Evolutionary conservation across 2,797 vertebrate species (phyloP).

Genomic region (Notolepis coatsorum): DNA sequence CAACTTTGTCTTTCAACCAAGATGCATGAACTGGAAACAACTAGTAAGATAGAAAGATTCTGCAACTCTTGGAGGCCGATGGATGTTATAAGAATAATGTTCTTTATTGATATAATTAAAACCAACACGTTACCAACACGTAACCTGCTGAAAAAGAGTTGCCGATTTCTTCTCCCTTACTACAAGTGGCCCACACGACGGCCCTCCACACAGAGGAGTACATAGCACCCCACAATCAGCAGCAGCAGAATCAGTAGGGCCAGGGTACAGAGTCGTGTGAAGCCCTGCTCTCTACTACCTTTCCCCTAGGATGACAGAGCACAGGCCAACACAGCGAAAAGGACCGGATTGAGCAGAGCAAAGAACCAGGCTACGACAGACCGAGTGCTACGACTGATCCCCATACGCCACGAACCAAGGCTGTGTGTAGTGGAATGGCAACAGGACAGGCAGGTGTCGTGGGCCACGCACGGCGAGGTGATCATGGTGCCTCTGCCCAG

Average conservation of each 20-base stretch:
- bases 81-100: too few relatives aligned
- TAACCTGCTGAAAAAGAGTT: too few relatives aligned
- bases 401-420: slow-evolving; percentile 34
- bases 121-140: too few relatives aligned
- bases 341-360: slow-evolving; percentile 51
- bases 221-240: slow-evolving; percentile 59
- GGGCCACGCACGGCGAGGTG: slow-evolving; percentile 68
- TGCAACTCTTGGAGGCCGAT: too few relatives aligned
- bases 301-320: slow-evolving; percentile 17
- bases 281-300: slow-evolving; percentile 40
- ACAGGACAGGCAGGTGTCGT: slow-evolving; percentile 64
- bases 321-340: slow-evolving; percentile 47
- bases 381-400: slow-evolving; percentile 44
- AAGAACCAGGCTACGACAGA: slow-evolving; percentile 43
- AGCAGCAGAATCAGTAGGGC: slow-evolving; percentile 54
- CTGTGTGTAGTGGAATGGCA: slow-evolving; percentile 56
- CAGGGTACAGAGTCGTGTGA: slow-evolving; percentile 50
- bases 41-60: too few relatives aligned
- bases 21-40: too few relatives aligned
- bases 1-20: too few relatives aligned
- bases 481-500: slow-evolving; percentile 66
- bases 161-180: too few relatives aligned
- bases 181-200: slow-evolving; percentile 59
- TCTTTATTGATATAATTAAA: too few relatives aligned
- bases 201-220: slow-evolving; percentile 67